phyloP scores from a whole-genome alignment of 2,888 invertebrate genomes.

The Lomographa bimaculata region DNA sequence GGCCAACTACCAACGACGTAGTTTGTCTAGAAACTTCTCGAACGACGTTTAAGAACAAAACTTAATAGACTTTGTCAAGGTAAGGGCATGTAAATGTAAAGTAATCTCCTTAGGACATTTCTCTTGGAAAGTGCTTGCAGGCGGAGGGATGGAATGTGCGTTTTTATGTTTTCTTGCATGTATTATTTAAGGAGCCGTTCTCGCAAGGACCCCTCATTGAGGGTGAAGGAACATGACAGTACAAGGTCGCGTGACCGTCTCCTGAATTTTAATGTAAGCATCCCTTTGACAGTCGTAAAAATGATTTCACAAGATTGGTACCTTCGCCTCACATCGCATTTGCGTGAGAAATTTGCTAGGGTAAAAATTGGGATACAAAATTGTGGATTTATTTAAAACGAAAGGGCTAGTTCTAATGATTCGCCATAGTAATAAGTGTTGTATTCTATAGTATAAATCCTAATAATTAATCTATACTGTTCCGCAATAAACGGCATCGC shows the following conservation, averaged over 20 bases:
- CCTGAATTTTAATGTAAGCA: slow-evolving; percentile 74
- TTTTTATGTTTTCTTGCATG: slow-evolving; percentile 38
- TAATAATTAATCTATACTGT: no score
- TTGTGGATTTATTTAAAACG: no score
- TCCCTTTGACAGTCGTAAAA: slow-evolving; percentile 76
- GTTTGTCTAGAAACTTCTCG: slow-evolving; percentile 28
- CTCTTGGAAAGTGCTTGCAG: slow-evolving; percentile 27
- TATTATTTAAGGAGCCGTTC: slow-evolving; percentile 45
- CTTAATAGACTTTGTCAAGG: slow-evolving; percentile 21
- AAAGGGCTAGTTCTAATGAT: no score
- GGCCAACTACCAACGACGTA: slow-evolving; percentile 25
- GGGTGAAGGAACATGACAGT: slow-evolving; percentile 49
- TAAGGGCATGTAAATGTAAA: slow-evolving; percentile 26
- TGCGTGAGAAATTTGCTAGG: slow-evolving; percentile 9
- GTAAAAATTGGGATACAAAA: slow-evolving; percentile 1
- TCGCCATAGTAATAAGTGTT: no score
- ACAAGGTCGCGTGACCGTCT: slow-evolving; percentile 69
- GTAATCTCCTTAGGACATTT: slow-evolving; percentile 29
- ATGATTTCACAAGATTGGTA: slow-evolving; percentile 62
- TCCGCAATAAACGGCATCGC: no score
- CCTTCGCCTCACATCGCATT: slow-evolving; percentile 29
- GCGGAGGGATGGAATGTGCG: slow-evolving; percentile 27
- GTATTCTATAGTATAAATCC: no score
- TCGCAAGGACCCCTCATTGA: slow-evolving; percentile 47
- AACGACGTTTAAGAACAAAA: slow-evolving; percentile 25